phyloP scores from a whole-genome alignment of 2,797 vertebrate species.

The Antennarius maculatus region DNA sequence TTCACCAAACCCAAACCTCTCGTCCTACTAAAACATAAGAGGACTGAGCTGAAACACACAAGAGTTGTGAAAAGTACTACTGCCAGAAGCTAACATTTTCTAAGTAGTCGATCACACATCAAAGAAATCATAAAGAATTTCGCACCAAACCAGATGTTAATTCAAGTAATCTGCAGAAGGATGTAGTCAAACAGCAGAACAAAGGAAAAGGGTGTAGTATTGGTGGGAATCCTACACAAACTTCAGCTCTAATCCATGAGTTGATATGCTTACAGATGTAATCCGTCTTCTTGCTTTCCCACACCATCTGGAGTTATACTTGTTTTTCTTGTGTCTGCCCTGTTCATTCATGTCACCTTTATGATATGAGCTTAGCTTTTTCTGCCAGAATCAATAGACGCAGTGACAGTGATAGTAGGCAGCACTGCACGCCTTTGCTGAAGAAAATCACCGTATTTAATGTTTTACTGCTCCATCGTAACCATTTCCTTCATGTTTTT shows the following conservation, averaged over 20 bases:
- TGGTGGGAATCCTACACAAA: conserved; percentile 22
- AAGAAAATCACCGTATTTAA: conserved; percentile 3
- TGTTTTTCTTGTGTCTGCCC: conserved; percentile 44
- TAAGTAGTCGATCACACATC: neutral
- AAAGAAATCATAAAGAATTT: neutral
- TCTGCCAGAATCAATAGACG: conserved; percentile 28
- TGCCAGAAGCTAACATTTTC: neutral
- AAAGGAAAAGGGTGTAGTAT: conserved; percentile 18
- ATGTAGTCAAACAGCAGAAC: conserved; percentile 3
- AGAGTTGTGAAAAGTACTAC: neutral
- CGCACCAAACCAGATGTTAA: conserved; percentile 1
- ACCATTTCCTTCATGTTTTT: conserved; percentile 13
- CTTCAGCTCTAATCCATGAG: conserved; percentile 30
- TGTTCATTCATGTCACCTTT: conserved; percentile 39
- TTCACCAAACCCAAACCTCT: conserved; percentile 12
- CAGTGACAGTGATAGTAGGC: neutral
- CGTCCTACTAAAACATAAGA: neutral
- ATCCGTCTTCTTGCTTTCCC: conserved; percentile 46
- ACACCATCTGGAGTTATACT: conserved; percentile 46
- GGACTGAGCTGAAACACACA: neutral
- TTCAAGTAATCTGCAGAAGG: conserved; percentile 15
- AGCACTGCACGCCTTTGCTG: conserved; percentile 4
- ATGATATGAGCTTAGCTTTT: conserved; percentile 26
- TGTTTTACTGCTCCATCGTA: conserved; percentile 3
- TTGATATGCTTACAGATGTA: conserved; percentile 36